These are phyloP conservation scores for Rhynchonycteris naso DNA, from an alignment of 2,797 vertebrate genomes.

Conservation along the genomic window DNA sequence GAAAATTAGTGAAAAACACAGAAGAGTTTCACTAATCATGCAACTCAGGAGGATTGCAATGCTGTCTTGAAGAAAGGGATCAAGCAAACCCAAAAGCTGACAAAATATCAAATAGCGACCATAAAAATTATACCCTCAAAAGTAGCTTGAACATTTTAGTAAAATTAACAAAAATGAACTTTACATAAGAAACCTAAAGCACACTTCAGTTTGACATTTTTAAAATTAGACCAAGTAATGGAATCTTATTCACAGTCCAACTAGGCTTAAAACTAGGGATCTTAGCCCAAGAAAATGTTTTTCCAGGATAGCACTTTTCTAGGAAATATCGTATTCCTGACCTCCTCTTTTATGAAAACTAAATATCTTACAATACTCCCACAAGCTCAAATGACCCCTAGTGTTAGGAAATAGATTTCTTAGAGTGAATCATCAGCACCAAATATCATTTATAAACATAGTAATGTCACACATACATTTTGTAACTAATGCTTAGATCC, in stretches of 20 bases:
- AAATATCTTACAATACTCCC: slow-evolving; percentile 21
- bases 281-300: slow-evolving; percentile 52
- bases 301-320: slow-evolving; percentile 50
- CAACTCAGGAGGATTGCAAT: background rate
- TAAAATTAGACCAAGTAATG: slow-evolving; percentile 10
- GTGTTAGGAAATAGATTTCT: slow-evolving; percentile 19
- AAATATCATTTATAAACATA: background rate
- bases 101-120: background rate
- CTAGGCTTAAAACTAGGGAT: background rate
- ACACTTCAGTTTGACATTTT: background rate
- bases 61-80: background rate
- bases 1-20: slow-evolving; percentile 32
- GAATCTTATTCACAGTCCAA: background rate
- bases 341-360: slow-evolving; percentile 53
- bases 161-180: slow-evolving; percentile 33
- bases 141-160: background rate
- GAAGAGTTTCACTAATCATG: background rate
- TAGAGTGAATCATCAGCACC: background rate
- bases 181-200: slow-evolving; percentile 4
- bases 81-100: background rate
- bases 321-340: slow-evolving; percentile 65
- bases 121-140: background rate
- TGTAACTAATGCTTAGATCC: background rate
- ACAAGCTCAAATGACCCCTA: slow-evolving; percentile 61
- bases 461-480: background rate